Base-by-base conservation (phyloP, 2,797 vertebrate species). In the Smutsia gigantea region DNA sequence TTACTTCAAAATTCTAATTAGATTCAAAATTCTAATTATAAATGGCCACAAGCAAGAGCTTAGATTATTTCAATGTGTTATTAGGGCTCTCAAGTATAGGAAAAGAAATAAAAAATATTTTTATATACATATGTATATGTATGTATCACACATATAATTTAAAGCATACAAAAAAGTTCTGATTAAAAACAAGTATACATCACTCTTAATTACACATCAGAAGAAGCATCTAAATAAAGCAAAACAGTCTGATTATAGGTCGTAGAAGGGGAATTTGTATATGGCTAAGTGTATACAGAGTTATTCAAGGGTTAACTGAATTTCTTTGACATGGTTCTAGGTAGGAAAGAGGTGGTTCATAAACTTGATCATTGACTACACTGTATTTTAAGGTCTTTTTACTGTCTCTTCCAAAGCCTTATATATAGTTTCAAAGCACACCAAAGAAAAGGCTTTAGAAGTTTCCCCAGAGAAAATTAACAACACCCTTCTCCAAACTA, bases 11-110 rank as follows among this genome's bases (percentile, higher is more conserved):
- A n/a, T n/a, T n/a, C n/a, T n/a, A n/a, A n/a, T n/a, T n/a, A n/a
- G n/a, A n/a, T n/a, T n/a, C n/a, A n/a, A 97, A 92, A 90, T 77
- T 88, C 93, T 93, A 86, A 78, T 68, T 83, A 93, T 49, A 88
- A 72, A 87, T 39, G n/a, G 46, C 15, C 39, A 85, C 39, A 97
- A 68, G 57, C 19, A 87, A 77, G 49, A 95, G 81, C 18, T n/a
- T 31, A 75, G 29, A 27, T 90, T 88, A 63, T 31, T 88, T 90
- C 27, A 79, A 64, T 74, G 46, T 90, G 49, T 66, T 86, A 53
- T 90, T 81, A 85, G 2, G 83, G 51, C 11, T 68, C 61, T 63
- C 51, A 83, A 34, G 39, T 29, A 87, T 19, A 75, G 59, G 46
- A 86, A 93, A 34, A 15, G 9, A 64, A 71, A 87, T 53, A n/a